Evolutionary conservation across 2,888 invertebrate genomes (phyloP), one percentile per base, ranked within the genome.

Genomic region (Agriotes lineatus): DNA sequence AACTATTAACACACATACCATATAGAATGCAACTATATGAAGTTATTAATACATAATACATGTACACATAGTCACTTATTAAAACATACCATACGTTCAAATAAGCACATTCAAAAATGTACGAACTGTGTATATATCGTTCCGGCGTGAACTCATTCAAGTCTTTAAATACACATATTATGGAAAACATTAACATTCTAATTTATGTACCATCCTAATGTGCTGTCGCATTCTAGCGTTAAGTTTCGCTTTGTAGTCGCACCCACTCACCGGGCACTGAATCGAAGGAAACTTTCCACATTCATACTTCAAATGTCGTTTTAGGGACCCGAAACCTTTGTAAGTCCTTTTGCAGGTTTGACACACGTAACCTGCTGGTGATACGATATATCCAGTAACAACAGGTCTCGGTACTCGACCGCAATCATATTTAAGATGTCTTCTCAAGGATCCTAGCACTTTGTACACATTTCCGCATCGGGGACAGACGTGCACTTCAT

Each of bases 381-480:
- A 39, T 2, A 60, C 45, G 9, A 10, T 44, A 19, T 70, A 70
- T 6, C 70, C 70, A 25, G 70, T 70, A n/a, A 70, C 58, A 9
- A 56, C 25, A 5, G 60, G 60, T 45, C 60, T 57, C 9, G 7
- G 1, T 4, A 64, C 48, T 0, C 64, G 64, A 6, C 77, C 77
- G 54, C 79, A 79, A 54, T 77, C 75, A 42, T 73, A 76, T 45
- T 71, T 71, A 18, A 71, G 18, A 58, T 79, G 79, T 10, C 78
- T 68, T 12, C 56, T 72, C 10, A 77, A 62, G 30, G 70, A 69
- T 48, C 64, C 56, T 22, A 63, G 67, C 52, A 64, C 54, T 39
- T 59, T 71, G 50, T 75, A 75, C 6, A 52, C 35, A 42, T 70
- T 74, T 18, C 73, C 73, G 37, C 74, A 67, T 45, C n/a, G 33